phyloP scores from a whole-genome alignment of 1,140 invertebrate species.

The Palaemon carinicauda region DNA sequence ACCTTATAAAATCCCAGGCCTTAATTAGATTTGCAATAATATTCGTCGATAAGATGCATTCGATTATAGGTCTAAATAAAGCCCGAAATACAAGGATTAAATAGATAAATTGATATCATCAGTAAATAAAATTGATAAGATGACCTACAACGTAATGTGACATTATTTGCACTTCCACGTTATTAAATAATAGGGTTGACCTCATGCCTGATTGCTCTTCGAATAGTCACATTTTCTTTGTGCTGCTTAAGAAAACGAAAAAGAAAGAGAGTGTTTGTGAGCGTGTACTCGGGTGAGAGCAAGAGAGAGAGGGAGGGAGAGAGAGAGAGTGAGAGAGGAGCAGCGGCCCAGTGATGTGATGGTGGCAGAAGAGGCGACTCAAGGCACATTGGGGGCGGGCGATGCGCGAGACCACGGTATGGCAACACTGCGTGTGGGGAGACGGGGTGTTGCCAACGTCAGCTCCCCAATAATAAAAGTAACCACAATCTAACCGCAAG shows the following conservation, averaged over 20 bases:
- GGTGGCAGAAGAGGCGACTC: not conserved
- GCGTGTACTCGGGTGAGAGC: not conserved
- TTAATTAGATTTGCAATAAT: too few species aligned
- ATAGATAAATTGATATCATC: too few species aligned
- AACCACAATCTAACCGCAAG: slow-evolving; percentile 56
- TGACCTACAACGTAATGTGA: too few species aligned
- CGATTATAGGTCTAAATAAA: too few species aligned
- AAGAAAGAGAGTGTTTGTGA: not conserved
- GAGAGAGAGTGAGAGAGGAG: slow-evolving; percentile 21
- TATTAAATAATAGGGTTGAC: too few species aligned
- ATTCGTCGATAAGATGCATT: too few species aligned
- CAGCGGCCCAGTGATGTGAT: not conserved
- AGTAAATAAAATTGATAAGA: too few species aligned
- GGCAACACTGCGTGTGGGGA: slow-evolving; percentile 30
- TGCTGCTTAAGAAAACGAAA: not conserved
- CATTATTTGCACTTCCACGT: too few species aligned
- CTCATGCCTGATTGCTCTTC: too few species aligned
- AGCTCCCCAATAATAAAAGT: slow-evolving; percentile 54
- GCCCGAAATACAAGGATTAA: too few species aligned
- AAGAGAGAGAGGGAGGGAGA: not conserved
- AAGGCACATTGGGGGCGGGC: not conserved
- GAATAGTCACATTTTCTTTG: too few species aligned
- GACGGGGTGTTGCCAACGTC: slow-evolving; percentile 30
- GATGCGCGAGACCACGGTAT: not conserved
- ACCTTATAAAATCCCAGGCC: too few species aligned